Evolutionary conservation across 1,140 invertebrate genomes (phyloP).

Genomic region (Anoplolepis gracilipes): DNA sequence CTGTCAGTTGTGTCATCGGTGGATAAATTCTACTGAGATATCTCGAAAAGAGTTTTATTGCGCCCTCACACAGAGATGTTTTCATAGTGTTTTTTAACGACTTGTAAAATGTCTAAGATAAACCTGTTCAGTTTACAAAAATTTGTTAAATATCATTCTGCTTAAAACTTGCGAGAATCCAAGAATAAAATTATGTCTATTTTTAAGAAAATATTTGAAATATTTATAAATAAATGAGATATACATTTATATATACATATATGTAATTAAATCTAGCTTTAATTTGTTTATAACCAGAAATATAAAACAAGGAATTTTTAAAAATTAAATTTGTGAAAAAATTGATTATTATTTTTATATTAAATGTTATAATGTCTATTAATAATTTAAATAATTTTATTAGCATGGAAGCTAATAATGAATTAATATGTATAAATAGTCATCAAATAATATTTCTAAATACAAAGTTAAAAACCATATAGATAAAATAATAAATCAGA

Average conservation of each 20-base stretch:
- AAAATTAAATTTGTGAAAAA: neutral
- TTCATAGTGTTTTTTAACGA: neutral
- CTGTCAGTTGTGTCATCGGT: constrained; percentile 20
- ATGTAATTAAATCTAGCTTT: no score
- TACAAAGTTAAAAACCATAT: constrained; percentile 22
- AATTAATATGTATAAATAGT: neutral
- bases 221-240: no score
- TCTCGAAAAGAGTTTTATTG: neutral
- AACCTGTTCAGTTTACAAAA: neutral
- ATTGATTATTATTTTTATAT: neutral
- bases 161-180: neutral
- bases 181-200: neutral
- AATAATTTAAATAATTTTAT: neutral
- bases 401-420: neutral
- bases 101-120: neutral
- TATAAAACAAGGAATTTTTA: neutral
- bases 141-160: neutral
- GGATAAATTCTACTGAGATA: neutral
- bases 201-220: neutral
- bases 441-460: constrained; percentile 30
- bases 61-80: neutral
- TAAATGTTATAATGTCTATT: neutral
- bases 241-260: neutral
- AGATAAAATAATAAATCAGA: constrained; percentile 42
- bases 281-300: no score